A percentile compares a stretch with the other conserved stretches of the same genome.
These are phyloP conservation scores for Drosophila nr. perissopoda DNA, from an alignment of 2,888 invertebrate genomes.

Conservation along the genomic window DNA sequence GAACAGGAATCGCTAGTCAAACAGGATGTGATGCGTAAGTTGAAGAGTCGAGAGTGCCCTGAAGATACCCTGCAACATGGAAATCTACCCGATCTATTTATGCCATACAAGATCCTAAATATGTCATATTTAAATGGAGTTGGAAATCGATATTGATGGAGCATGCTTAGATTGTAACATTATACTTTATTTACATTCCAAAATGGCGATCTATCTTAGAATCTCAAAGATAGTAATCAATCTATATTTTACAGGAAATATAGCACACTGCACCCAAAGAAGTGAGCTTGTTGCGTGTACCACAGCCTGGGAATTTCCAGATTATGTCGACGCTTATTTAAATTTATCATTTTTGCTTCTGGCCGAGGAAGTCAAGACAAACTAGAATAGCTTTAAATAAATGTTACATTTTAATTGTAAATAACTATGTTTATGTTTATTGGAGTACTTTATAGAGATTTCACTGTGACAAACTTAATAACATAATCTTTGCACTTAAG, in stretches of 20 bases:
- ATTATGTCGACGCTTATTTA: slow-evolving; percentile 74
- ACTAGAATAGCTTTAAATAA: neutral
- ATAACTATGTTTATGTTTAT: neutral
- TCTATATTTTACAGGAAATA: slow-evolving; percentile 63
- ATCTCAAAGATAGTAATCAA: neutral
- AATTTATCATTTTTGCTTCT: slow-evolving; percentile 73
- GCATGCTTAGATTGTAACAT: neutral
- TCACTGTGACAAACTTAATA: neutral
- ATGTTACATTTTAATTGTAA: neutral
- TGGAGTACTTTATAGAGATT: neutral
- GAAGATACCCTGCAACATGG: neutral
- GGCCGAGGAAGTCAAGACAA: slow-evolving; percentile 69
- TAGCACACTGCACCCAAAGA: slow-evolving; percentile 77
- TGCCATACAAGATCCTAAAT: neutral
- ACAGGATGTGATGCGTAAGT: slow-evolving; percentile 76
- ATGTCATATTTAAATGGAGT: neutral
- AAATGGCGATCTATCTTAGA: neutral
- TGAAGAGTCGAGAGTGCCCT: neutral
- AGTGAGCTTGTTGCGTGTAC: slow-evolving; percentile 72
- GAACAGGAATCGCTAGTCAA: slow-evolving; percentile 76
- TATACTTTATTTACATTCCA: neutral
- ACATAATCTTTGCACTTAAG: neutral
- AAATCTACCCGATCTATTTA: neutral
- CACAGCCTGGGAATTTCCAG: slow-evolving; percentile 82
- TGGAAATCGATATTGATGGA: neutral